These are phyloP conservation scores for Metaphire vulgaris DNA, from an alignment of 1,140 invertebrate species.

Conservation along the genomic window DNA sequence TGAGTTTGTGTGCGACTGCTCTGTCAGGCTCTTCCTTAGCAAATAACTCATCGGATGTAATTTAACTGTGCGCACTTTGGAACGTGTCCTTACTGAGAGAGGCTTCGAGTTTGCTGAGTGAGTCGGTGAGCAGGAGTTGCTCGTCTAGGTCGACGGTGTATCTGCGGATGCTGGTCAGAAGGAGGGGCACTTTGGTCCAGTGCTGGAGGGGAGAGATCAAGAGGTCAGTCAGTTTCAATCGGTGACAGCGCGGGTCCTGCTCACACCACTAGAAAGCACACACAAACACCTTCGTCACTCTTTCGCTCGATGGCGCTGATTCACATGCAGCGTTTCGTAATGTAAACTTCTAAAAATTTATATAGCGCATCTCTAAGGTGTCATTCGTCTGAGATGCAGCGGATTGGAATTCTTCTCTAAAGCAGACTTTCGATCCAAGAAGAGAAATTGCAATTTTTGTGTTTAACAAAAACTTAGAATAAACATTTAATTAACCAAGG, in stretches of 20 bases:
- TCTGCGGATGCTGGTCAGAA: conserved; percentile 59
- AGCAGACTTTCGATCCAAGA: no score
- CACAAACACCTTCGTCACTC: background rate
- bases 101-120: conserved; percentile 60
- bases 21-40: no score
- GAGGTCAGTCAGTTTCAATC: conserved; percentile 62
- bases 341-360: background rate
- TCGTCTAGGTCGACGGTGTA: conserved; percentile 58
- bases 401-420: background rate
- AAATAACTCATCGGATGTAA: no score
- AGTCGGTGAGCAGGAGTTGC: conserved; percentile 55
- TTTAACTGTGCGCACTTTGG: no score
- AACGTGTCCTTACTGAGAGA: conserved; percentile 62
- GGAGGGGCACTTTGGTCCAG: conserved; percentile 64
- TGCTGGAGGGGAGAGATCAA: conserved; percentile 64
- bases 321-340: background rate
- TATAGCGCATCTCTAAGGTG: background rate
- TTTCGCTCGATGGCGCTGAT: background rate
- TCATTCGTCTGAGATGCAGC: background rate
- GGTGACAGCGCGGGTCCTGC: conserved; percentile 60
- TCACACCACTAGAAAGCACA: conserved; percentile 59
- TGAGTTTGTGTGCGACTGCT: no score
- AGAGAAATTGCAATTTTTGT: no score
- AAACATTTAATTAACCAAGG: background rate
- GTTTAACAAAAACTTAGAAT: background rate